Conservation (phyloP, 2,888 invertebrate species). For the Neoaliturus tenellus region DNA sequence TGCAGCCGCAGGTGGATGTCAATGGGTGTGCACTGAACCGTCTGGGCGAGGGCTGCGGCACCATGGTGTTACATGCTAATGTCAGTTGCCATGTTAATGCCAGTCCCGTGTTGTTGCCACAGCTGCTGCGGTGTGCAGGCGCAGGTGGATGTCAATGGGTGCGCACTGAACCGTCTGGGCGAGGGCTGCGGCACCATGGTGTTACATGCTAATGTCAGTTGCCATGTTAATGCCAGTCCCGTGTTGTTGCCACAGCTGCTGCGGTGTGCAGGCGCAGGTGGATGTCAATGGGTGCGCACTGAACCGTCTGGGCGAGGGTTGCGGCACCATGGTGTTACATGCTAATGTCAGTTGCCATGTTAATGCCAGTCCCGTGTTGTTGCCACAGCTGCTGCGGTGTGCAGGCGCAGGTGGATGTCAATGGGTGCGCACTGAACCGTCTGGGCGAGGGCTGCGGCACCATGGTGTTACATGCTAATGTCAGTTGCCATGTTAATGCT, state of each 20-base stretch:
- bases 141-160: slow-evolving; percentile 70
- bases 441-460: slow-evolving; percentile 72
- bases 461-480: no score
- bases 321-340: no score
- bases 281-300: slow-evolving; percentile 71
- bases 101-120: no score
- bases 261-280: slow-evolving; percentile 70
- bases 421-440: slow-evolving; percentile 72
- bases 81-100: no score
- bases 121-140: slow-evolving; percentile 70
- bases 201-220: no score
- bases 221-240: no score
- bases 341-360: no score
- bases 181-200: slow-evolving; percentile 70
- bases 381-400: slow-evolving; percentile 70
- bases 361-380: no score
- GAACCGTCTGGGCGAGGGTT: slow-evolving; percentile 72
- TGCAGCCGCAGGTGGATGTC: slow-evolving; percentile 69
- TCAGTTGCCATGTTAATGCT: no score
- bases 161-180: slow-evolving; percentile 72
- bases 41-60: slow-evolving; percentile 72
- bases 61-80: no score
- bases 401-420: slow-evolving; percentile 68
- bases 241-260: slow-evolving; percentile 63
- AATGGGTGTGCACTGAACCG: slow-evolving; percentile 71